Evolutionary conservation across 2,113 vertebrate species (phyloP), one percentile per base, ranked within the genome.

Genomic region (Arothron firmamentum): DNA sequence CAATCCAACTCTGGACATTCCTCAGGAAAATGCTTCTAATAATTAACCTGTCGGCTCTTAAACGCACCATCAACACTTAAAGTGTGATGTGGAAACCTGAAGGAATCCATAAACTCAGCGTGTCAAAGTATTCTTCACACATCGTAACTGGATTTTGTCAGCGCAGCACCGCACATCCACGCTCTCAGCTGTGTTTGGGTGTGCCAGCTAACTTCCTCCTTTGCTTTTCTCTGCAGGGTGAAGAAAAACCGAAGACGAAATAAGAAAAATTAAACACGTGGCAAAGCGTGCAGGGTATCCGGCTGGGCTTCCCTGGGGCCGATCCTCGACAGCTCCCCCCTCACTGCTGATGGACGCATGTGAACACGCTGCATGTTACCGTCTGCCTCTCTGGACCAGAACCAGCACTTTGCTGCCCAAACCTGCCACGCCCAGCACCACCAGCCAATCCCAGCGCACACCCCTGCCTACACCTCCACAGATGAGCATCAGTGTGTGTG

Each of bases 401-500:
- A 84, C 73, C 85, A 89, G 88, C 88, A 88, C 90, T 90, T 89
- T 85, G 74, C 70, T 52, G 54, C 73, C 74, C 52, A 67, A 69
- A 65, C 2, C 21, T 23, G 21, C 21, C 19, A 34, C 4, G 56
- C 59, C 60, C 62, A 21, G 55, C 68, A 54, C 28, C 56, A 8
- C 62, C 65, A n/a, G 12, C 50, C 34, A 1, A 50, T 49, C 54
- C 25, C 46, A 51, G 49, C 4, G 56, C 63, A 57, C 9, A 1
- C 55, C 57, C 55, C 50, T 52, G 13, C 61, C 41, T 66, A 59
- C 73, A 58, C 67, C 58, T 54, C 59, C 14, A 12, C 11, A 41
- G 14, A 23, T 55, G 34, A 72, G 72, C 65, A 72, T 64, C 62
- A n/a, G n/a, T n/a, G n/a, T n/a, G 68, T 70, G 69, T 81, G 74